Evolutionary conservation across 2,888 invertebrate species (phyloP).

Genomic region (Drosophila yooni): DNA sequence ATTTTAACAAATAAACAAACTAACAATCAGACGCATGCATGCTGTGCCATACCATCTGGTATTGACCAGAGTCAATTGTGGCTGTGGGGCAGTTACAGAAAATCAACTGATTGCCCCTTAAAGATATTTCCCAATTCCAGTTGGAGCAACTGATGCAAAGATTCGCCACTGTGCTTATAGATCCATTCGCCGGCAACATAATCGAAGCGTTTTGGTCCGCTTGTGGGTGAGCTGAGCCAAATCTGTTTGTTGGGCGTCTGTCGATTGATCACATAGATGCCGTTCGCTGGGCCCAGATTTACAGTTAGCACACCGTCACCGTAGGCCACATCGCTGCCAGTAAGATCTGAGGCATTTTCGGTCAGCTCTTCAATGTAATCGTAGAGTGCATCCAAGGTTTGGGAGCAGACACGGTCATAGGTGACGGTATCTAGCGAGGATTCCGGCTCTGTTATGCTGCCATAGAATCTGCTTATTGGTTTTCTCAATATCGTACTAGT

Average conservation of each 20-base stretch:
- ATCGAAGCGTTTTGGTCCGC: constrained; percentile 97
- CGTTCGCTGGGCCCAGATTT: constrained; percentile 89
- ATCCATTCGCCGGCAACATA: constrained; percentile 92
- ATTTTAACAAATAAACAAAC: neutral
- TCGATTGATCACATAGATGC: constrained; percentile 98
- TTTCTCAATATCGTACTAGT: neutral
- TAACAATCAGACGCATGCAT: neutral
- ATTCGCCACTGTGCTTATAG: constrained; percentile 93
- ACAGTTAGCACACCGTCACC: constrained; percentile 96
- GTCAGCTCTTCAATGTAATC: constrained; percentile 95
- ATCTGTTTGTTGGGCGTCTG: constrained; percentile 99
- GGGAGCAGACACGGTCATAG: constrained; percentile 92
- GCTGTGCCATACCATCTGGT: neutral
- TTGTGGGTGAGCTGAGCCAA: constrained; percentile 98
- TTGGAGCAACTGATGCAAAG: constrained; percentile 92
- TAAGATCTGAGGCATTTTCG: constrained; percentile 88
- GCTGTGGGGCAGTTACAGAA: constrained; percentile 87
- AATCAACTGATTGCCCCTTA: constrained; percentile 86
- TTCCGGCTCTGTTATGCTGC: constrained; percentile 49
- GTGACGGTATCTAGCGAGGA: constrained; percentile 84
- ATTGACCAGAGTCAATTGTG: neutral
- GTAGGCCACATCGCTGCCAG: constrained; percentile 92
- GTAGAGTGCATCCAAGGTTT: constrained; percentile 94
- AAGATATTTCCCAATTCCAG: constrained; percentile 91
- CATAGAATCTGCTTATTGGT: constrained; percentile 19